phyloP scores from a whole-genome alignment of 2,797 vertebrate species.

The Sardinella longiceps region DNA sequence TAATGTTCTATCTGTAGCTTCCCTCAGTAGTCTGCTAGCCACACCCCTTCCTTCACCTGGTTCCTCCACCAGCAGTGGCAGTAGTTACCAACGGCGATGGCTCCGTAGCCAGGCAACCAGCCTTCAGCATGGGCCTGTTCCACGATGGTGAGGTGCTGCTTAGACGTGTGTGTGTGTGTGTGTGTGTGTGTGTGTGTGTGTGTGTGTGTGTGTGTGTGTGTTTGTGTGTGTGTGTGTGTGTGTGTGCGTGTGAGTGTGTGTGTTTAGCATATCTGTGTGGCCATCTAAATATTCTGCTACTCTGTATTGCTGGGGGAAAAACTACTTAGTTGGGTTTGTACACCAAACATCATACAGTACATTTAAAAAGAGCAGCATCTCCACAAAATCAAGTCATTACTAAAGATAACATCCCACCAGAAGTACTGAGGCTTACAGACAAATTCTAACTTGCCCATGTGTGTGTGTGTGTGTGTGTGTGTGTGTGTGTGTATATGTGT shows the following conservation, averaged over 20 bases:
- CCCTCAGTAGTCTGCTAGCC: constrained; percentile 83
- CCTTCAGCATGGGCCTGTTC: constrained; percentile 81
- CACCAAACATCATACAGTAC: no score
- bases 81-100: constrained; percentile 86
- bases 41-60: constrained; percentile 85
- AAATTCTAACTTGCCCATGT: no score
- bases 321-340: no score
- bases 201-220: neutral
- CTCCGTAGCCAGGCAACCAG: constrained; percentile 85
- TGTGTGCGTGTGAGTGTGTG: neutral
- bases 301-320: no score
- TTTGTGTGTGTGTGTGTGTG: neutral
- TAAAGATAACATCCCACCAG: no score
- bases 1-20: constrained; percentile 73
- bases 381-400: no score
- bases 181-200: neutral
- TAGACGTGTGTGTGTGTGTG: no score
- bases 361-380: no score
- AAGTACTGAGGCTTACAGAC: no score
- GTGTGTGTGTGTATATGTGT: neutral
- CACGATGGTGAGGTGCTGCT: constrained; percentile 28
- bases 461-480: neutral
- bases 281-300: neutral
- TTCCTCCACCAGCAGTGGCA: constrained; percentile 75
- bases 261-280: neutral